These are phyloP conservation scores for Dendrolimus kikuchii DNA, from an alignment of 1,140 invertebrate genomes.

Conservation along the genomic window DNA sequence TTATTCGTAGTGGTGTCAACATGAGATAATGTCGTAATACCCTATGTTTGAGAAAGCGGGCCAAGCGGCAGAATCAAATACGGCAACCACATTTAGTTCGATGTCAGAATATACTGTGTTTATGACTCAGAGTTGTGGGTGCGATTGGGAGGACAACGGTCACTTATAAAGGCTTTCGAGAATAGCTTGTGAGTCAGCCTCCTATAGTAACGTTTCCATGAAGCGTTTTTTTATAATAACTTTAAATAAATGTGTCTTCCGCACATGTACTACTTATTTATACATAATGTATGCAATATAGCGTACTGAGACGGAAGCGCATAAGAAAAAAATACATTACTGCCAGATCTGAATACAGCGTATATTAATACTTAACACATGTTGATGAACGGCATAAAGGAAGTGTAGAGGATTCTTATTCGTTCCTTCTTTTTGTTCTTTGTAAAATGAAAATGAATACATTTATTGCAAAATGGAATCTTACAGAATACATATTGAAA, in stretches of 20 bases:
- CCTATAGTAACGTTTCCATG: neutral
- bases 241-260: neutral
- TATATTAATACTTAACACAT: no score
- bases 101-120: slow-evolving; percentile 4
- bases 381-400: no score
- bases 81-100: slow-evolving; percentile 6
- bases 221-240: slow-evolving; percentile 1
- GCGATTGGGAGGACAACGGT: slow-evolving; percentile 8
- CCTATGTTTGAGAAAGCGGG: slow-evolving; percentile 11
- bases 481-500: no score
- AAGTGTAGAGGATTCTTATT: no score
- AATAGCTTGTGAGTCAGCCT: slow-evolving; percentile 6
- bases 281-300: slow-evolving; percentile 1
- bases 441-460: no score
- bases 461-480: no score
- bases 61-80: slow-evolving; percentile 8
- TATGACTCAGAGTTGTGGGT: slow-evolving; percentile 16
- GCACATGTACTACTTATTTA: no score
- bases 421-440: no score
- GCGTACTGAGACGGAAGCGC: no score
- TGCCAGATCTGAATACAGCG: no score
- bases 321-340: no score
- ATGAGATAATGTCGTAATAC: slow-evolving; percentile 8
- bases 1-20: neutral
- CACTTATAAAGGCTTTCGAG: slow-evolving; percentile 7